Conservation (phyloP, 1,140 invertebrate genomes). For the Coelopa frigida region DNA sequence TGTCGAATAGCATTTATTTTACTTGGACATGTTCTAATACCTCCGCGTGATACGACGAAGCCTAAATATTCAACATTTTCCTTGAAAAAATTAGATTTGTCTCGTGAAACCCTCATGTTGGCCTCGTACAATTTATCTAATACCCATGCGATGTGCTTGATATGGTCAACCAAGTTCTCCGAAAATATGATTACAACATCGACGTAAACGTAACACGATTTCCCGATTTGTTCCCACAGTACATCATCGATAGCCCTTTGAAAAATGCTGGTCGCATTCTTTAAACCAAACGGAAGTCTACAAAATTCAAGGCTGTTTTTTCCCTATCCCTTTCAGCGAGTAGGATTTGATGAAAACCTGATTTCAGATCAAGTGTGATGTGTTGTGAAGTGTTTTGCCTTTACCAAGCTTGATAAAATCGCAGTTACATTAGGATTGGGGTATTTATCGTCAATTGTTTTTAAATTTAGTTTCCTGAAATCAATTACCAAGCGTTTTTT, state of each 20-base stretch:
- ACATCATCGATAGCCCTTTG: constrained; percentile 12
- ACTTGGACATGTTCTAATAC: constrained; percentile 16
- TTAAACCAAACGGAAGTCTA: constrained; percentile 26
- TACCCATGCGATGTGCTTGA: constrained; percentile 9
- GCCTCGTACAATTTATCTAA: constrained; percentile 22
- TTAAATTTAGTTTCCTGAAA: constrained; percentile 33
- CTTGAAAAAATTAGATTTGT: constrained; percentile 45
- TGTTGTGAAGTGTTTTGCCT: not conserved
- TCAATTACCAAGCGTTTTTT: constrained; percentile 17
- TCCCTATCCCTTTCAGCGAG: constrained; percentile 6
- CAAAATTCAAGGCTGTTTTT: constrained; percentile 15
- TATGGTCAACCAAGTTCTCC: constrained; percentile 6
- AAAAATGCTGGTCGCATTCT: constrained; percentile 9
- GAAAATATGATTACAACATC: constrained; percentile 12
- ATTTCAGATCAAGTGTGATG: not conserved
- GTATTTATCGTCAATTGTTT: constrained; percentile 6
- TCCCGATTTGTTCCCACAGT: constrained; percentile 11
- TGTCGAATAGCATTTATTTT: constrained; percentile 19
- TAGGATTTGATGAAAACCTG: too few species aligned
- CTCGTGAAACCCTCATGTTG: constrained; percentile 44
- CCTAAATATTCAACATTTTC: constrained; percentile 16
- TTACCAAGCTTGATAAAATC: not conserved
- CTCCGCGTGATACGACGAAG: constrained; percentile 11
- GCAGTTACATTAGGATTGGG: constrained; percentile 5
- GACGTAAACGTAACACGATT: constrained; percentile 12